A percentile compares a stretch with the other conserved stretches of the same genome.
These are phyloP conservation scores for Trilocha varians DNA, from an alignment of 2,888 invertebrate species.

Conservation along the genomic window DNA sequence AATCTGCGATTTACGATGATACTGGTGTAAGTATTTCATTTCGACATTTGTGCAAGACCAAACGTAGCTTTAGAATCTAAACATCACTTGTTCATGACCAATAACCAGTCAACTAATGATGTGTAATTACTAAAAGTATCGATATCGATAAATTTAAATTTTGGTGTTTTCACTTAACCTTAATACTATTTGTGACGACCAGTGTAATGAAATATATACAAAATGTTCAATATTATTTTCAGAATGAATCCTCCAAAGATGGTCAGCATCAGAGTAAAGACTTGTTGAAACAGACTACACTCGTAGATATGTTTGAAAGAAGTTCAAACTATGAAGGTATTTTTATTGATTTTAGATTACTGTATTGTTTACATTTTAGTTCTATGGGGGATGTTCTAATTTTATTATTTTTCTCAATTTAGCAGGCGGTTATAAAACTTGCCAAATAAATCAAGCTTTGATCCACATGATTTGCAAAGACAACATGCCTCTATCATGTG, in stretches of 20 bases:
- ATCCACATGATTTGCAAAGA: conserved; percentile 12
- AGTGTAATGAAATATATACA: conserved; percentile 4
- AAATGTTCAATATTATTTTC: not conserved
- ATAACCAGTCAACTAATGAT: conserved; percentile 2
- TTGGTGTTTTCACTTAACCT: conserved; percentile 3
- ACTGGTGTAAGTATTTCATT: conserved; percentile 9
- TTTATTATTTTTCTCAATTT: too few relatives aligned
- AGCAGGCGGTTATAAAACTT: conserved; percentile 4
- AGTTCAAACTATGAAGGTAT: conserved; percentile 18
- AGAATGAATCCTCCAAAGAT: conserved; percentile 1
- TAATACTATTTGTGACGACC: conserved; percentile 3
- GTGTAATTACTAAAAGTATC: too few relatives aligned
- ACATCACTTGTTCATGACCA: conserved; percentile 1
- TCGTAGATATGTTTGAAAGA: conserved; percentile 12
- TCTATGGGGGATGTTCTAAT: not conserved
- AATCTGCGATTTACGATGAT: conserved; percentile 9
- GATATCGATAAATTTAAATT: too few relatives aligned
- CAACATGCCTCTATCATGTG: conserved; percentile 13
- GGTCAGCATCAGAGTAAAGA: conserved; percentile 6
- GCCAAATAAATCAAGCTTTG: conserved; percentile 15
- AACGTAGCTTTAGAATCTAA: conserved; percentile 4
- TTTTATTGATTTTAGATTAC: too few relatives aligned
- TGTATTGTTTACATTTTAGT: conserved; percentile 1
- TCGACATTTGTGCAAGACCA: conserved; percentile 6
- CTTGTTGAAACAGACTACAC: conserved; percentile 8